Base-by-base conservation (phyloP, 2,113 vertebrate species). In the Toxotes jaculatrix region DNA sequence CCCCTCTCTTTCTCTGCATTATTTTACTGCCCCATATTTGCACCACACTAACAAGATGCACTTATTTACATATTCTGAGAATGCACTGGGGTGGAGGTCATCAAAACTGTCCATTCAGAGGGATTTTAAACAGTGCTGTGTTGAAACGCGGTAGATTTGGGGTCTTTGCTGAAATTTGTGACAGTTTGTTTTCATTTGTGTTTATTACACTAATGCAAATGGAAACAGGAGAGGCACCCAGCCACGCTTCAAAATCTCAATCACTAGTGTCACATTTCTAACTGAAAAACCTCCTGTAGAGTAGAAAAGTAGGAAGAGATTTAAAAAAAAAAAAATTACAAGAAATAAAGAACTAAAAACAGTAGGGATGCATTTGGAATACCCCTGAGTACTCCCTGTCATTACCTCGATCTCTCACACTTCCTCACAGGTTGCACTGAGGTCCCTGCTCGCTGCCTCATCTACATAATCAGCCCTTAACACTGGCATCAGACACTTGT, bases 1-100 rank as follows among this genome's bases (percentile, higher is more conserved):
- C 38, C 71, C 73, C 64, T 0, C 42, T 68, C 78, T 76, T 78
- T 56, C 68, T 12, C 73, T 67, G 84, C 72, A 76, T 89, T 83
- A 83, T 89, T 88, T 86, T 83, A 90, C 83, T 77, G 73, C 70
- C 78, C 63, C 23, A 4, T 65, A 70, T 86, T 86, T 86, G 82
- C 88, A 57, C 19, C 2, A 23, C 40, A 63, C 73, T 80, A 86
- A 86, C 80, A 76, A 64, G 70, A 73, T 11, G 27, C 47, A 2
- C 61, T 83, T 61, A 74, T 91, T 92, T 88, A 16, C 77, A 83
- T 83, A 69, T 32, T 32, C 27, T 11, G 64, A 64, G 55, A 67
- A 61, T 38, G 43, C 70, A 69, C 71, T 19, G 0, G 78, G 80
- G 77, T 62, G 73, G 45, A 16, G 84, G 77, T 79, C 83, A 81